These are phyloP conservation scores for Pseudorectes ferrugineus DNA, from an alignment of 2,113 vertebrate species.

Conservation along the genomic window DNA sequence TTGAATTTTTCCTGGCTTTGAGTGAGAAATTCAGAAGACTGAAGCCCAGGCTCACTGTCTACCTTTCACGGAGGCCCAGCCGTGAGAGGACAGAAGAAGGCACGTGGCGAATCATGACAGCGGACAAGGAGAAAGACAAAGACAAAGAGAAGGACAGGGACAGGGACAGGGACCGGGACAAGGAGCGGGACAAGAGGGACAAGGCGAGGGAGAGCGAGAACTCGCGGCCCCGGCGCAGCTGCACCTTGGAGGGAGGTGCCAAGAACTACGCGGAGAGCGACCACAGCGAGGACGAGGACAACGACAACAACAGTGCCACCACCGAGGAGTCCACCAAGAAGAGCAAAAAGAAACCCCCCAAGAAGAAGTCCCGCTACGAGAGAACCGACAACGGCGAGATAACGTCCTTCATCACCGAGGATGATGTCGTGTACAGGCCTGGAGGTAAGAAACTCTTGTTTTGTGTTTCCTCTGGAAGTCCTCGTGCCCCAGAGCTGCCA, in stretches of 20 bases:
- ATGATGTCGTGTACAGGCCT: conserved; percentile 92
- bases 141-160: conserved; percentile 83
- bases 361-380: conserved; percentile 96
- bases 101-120: conserved; percentile 99
- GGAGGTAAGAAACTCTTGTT: conserved; percentile 79
- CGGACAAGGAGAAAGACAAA: conserved; percentile 95
- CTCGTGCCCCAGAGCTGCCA: not conserved
- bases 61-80: conserved; percentile 99
- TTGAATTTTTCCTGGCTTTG: conserved; percentile 99
- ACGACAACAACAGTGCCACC: conserved; percentile 87
- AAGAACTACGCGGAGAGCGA: conserved; percentile 98
- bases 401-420: conserved; percentile 94
- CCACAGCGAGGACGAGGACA: conserved; percentile 97
- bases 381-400: conserved; percentile 94
- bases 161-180: conserved; percentile 87
- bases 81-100: conserved; percentile 99
- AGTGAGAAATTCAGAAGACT: conserved; percentile 99
- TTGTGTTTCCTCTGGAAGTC: not conserved
- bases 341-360: conserved; percentile 93
- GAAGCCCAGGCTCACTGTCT: conserved; percentile 99
- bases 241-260: conserved; percentile 93
- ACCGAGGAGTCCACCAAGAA: conserved; percentile 91
- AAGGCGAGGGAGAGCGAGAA: conserved; percentile 86
- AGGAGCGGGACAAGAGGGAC: conserved; percentile 85
- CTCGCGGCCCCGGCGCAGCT: conserved; percentile 90